Base-by-base conservation (phyloP, 1,140 invertebrate species). In the Eriocheir sinensis region DNA sequence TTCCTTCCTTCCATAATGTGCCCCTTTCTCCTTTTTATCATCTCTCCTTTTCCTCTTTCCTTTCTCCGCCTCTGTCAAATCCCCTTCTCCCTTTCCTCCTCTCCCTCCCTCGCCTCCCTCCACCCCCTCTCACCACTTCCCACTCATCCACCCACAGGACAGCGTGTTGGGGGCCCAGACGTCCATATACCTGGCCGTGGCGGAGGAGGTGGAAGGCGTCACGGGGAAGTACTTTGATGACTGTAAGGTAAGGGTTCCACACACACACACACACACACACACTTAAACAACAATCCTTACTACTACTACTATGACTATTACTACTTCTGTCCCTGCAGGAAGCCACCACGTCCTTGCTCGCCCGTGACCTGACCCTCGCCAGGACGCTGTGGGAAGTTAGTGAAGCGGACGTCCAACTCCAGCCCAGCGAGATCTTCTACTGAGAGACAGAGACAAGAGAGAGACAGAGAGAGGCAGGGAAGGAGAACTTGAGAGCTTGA, bases 151-250 rank as follows among this genome's bases (percentile, higher is more conserved):
- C 38, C 15, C 36, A 8, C 72, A 92, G 91, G 48, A 81, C 40
- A 92, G 79, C 34, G 79, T 44, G 32, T 80, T 83, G 79, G 91
- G 91, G 8, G 91, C 91, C 17, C 91, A 92, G 81, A 92, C 91
- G 0, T 85, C 40, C 17, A 92, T 92, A 41, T 36, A 92, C 79
- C 36, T 92, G 80, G 79, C 91, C 12, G 91, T 85, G 91, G 17
- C 91, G n/a, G 72, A 83, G 48, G 80, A 92, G 6, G 91, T 92
- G 6, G 91, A 92, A 30, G 40, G 38, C 21, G 91, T 92, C 6
- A 83, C 91, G 9, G 91, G 91, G 21, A 83, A 92, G 53, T 92
- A 92, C 30, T 92, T 83, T 32, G 91, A 92, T 9, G 91, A 92
- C 2, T 92, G 91, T 83, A 83, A 92, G 91, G 91, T 92, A 92